Conservation (phyloP, 2,888 invertebrate species). For the Pheosia gnoma region DNA sequence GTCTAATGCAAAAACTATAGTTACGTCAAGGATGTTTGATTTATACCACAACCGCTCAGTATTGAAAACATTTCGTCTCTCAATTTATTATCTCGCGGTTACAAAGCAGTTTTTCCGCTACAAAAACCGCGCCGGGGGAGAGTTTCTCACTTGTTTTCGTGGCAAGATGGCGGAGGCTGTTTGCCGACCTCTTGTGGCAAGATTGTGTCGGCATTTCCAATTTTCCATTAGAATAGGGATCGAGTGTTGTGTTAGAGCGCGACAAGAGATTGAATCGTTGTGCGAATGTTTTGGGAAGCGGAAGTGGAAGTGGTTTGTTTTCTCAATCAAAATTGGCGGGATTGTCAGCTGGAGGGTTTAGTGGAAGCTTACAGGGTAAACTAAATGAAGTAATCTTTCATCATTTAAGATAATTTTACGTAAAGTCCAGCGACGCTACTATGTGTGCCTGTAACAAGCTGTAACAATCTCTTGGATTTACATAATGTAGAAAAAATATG, state of each 20-base stretch:
- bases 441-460: too few relatives aligned
- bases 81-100: slow-evolving; percentile 48
- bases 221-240: slow-evolving; percentile 64
- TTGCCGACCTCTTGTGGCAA: slow-evolving; percentile 64
- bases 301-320: slow-evolving; percentile 59
- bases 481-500: too few relatives aligned
- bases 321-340: slow-evolving; percentile 58
- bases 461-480: too few relatives aligned
- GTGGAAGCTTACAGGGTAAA: slow-evolving; percentile 26
- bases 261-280: slow-evolving; percentile 65
- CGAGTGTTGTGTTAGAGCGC: slow-evolving; percentile 58
- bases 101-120: slow-evolving; percentile 55
- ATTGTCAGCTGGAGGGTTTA: slow-evolving; percentile 40
- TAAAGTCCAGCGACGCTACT: too few relatives aligned
- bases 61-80: slow-evolving; percentile 34
- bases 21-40: slow-evolving; percentile 22
- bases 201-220: slow-evolving; percentile 64
- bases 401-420: too few relatives aligned
- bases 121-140: slow-evolving; percentile 47
- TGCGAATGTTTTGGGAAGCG: slow-evolving; percentile 51
- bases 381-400: background rate
- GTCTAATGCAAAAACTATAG: slow-evolving; percentile 5
- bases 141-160: slow-evolving; percentile 49
- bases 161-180: slow-evolving; percentile 56
- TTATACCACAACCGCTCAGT: slow-evolving; percentile 22